These are phyloP conservation scores for Tipula unca DNA, from an alignment of 2,888 invertebrate species.

Conservation along the genomic window DNA sequence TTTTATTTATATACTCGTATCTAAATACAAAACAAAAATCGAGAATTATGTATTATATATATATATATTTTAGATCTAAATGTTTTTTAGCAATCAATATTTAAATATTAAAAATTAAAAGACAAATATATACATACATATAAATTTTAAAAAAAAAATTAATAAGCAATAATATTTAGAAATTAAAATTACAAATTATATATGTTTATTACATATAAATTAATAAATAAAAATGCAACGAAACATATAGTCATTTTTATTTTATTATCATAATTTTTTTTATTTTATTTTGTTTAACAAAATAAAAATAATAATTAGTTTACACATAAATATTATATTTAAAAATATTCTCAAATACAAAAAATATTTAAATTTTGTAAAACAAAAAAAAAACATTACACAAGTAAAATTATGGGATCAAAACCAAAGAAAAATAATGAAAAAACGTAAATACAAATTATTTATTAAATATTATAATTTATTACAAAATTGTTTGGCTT, in stretches of 20 bases:
- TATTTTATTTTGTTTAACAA: not conserved
- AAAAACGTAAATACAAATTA: slow-evolving; percentile 27
- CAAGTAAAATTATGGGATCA: slow-evolving; percentile 26
- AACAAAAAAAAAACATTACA: slow-evolving; percentile 29
- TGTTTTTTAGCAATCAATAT: not conserved
- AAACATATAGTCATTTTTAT: not conserved
- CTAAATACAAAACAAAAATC: not conserved
- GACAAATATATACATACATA: not conserved
- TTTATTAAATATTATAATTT: slow-evolving; percentile 27
- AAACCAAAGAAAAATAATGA: slow-evolving; percentile 25
- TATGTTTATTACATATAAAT: not conserved
- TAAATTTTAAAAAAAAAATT: not conserved
- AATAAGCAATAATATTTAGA: slow-evolving; percentile 14
- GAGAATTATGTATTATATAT: not conserved
- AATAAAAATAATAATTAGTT: not conserved
- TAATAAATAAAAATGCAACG: slow-evolving; percentile 8
- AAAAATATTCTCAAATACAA: not conserved
- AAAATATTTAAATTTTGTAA: slow-evolving; percentile 18
- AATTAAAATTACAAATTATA: not conserved
- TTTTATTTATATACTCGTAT: not conserved
- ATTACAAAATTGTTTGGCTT: slow-evolving; percentile 28
- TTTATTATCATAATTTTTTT: not conserved
- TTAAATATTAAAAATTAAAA: not conserved
- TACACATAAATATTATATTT: not conserved
- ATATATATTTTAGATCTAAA: not conserved